Conservation (phyloP, 2,888 invertebrate species). For the Magallana nippona region DNA sequence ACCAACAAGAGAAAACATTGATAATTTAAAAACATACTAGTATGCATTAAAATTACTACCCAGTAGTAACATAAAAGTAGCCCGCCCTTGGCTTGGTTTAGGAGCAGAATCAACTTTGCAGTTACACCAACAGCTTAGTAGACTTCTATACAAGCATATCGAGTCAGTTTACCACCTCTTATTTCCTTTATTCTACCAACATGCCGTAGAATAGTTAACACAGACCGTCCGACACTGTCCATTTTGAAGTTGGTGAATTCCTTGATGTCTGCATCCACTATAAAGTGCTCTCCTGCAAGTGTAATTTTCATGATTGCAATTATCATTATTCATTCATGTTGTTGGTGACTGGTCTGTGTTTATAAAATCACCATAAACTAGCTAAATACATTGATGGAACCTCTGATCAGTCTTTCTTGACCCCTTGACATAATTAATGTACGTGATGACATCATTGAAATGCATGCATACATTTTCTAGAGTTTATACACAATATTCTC, state of each 20-base stretch:
- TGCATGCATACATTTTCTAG: too few species aligned
- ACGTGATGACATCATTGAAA: too few species aligned
- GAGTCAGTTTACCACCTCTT: conserved; percentile 71
- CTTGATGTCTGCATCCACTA: conserved; percentile 76
- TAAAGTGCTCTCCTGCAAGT: conserved; percentile 74
- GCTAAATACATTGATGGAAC: too few species aligned
- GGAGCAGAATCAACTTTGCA: background rate
- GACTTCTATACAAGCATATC: conserved; percentile 68
- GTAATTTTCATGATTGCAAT: background rate
- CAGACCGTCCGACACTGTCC: conserved; percentile 67
- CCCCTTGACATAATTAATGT: too few species aligned
- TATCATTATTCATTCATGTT: too few species aligned
- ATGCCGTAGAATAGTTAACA: conserved; percentile 77
- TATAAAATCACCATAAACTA: too few species aligned
- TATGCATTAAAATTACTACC: too few species aligned
- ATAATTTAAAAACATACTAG: too few species aligned
- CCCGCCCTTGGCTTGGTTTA: background rate
- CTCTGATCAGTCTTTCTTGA: too few species aligned
- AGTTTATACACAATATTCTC: too few species aligned
- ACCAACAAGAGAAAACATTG: too few species aligned
- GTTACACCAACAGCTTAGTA: conserved; percentile 50
- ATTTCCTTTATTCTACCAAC: conserved; percentile 76
- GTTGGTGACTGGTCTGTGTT: too few species aligned
- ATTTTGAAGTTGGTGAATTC: conserved; percentile 71
- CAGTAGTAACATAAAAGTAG: background rate